These are phyloP conservation scores for Alectura lathami DNA, from an alignment of 2,113 vertebrate genomes.

Conservation along the genomic window DNA sequence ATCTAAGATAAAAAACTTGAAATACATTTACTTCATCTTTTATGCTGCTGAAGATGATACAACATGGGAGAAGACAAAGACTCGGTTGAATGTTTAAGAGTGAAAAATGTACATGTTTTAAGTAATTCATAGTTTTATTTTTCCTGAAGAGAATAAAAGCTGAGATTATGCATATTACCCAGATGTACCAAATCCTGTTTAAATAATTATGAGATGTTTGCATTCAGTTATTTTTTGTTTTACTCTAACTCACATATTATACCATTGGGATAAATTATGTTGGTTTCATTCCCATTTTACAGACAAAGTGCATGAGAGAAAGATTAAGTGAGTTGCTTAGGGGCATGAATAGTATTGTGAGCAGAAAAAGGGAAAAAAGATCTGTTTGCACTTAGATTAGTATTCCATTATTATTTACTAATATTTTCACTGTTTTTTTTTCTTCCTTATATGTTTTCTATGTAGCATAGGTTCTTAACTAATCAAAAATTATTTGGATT, in stretches of 20 bases:
- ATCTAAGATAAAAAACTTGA: constrained; percentile 24
- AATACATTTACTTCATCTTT: constrained; percentile 46
- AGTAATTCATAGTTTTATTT: constrained; percentile 40
- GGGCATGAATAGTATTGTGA: constrained; percentile 46
- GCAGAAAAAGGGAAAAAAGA: neutral
- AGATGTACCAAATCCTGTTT: constrained; percentile 72
- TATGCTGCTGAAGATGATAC: constrained; percentile 44
- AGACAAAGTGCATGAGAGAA: neutral
- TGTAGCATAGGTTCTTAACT: neutral
- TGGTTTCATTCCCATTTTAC: constrained; percentile 36
- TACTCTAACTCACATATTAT: constrained; percentile 53
- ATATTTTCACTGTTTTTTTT: neutral
- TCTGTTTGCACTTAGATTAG: constrained; percentile 11
- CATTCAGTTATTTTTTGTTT: constrained; percentile 67
- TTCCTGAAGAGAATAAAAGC: constrained; percentile 58
- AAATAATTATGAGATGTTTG: constrained; percentile 73
- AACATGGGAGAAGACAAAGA: constrained; percentile 49
- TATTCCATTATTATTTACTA: constrained; percentile 28
- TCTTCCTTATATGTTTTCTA: neutral
- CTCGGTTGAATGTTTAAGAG: constrained; percentile 61
- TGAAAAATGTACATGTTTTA: constrained; percentile 65
- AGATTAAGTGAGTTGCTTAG: constrained; percentile 45
- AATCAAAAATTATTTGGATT: neutral
- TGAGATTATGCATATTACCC: constrained; percentile 64
- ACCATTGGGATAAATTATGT: constrained; percentile 45